phyloP scores from a whole-genome alignment of 1,140 invertebrate species.

The Trichomalopsis sarcophagae region DNA sequence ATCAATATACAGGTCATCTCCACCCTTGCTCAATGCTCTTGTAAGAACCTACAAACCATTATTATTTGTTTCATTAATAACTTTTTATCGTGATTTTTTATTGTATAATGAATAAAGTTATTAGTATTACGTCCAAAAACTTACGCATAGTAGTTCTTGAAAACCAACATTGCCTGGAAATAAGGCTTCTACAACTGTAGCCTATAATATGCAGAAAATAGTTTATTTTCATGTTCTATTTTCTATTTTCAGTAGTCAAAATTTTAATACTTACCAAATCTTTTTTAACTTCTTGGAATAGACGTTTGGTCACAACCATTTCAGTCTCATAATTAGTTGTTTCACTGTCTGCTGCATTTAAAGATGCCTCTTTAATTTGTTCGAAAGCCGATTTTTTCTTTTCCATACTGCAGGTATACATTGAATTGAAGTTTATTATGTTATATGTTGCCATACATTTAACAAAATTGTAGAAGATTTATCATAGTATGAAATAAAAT shows the following conservation, averaged over 20 bases:
- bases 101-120: too few species aligned
- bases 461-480: not conserved
- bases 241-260: not conserved
- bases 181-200: conserved; percentile 53
- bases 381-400: conserved; percentile 60
- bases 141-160: conserved; percentile 62
- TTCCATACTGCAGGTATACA: conserved; percentile 57
- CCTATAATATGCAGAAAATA: conserved; percentile 53
- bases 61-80: not conserved
- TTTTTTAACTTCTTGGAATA: conserved; percentile 60
- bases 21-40: conserved; percentile 61
- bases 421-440: conserved; percentile 25
- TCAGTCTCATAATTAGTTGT: conserved; percentile 57
- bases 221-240: not conserved
- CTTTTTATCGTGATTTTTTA: too few species aligned
- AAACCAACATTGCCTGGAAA: conserved; percentile 62
- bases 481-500: not conserved
- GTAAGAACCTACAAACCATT: conserved; percentile 60
- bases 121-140: conserved; percentile 39
- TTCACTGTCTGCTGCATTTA: conserved; percentile 49
- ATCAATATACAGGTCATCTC: conserved; percentile 66
- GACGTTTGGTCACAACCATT: conserved; percentile 38
- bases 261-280: conserved; percentile 63
- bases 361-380: conserved; percentile 61
- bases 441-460: not conserved